phyloP scores from a whole-genome alignment of 2,888 invertebrate species.

The Aporophyla nigra region DNA sequence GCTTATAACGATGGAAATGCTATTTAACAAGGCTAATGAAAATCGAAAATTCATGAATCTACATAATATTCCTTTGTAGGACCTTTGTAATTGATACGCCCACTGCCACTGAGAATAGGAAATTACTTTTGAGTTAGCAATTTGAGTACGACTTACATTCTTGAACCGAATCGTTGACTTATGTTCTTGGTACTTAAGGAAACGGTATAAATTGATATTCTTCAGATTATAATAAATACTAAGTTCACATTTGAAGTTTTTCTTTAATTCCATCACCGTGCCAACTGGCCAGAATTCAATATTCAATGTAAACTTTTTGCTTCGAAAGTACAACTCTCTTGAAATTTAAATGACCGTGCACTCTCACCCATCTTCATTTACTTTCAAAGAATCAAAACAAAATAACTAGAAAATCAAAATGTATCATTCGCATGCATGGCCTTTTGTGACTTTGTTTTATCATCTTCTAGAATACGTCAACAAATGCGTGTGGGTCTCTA shows the following conservation, averaged over 20 bases:
- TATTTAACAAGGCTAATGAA: constrained; percentile 39
- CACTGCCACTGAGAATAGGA: constrained; percentile 21
- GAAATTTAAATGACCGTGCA: neutral
- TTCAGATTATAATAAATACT: neutral
- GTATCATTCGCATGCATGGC: no score
- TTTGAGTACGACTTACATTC: constrained; percentile 24
- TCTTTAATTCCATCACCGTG: no score
- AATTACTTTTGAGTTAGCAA: constrained; percentile 15
- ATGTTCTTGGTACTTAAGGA: neutral
- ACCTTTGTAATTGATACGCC: constrained; percentile 39
- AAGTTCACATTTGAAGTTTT: no score
- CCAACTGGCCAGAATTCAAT: neutral
- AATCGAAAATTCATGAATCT: constrained; percentile 32
- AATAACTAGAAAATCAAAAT: no score
- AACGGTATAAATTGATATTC: no score
- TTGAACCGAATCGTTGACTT: constrained; percentile 17
- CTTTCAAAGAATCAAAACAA: no score
- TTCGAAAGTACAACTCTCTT: neutral
- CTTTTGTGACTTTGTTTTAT: neutral
- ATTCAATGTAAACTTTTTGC: neutral
- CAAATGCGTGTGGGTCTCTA: neutral
- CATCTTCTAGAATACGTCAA: neutral
- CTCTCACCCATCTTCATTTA: neutral
- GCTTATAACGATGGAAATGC: neutral
- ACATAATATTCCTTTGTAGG: constrained; percentile 34